A percentile compares a stretch with the other conserved stretches of the same genome.
These are phyloP conservation scores for Gnathonemus echidnorhynchus DNA, from an alignment of 2,113 vertebrate genomes.

Conservation along the genomic window DNA sequence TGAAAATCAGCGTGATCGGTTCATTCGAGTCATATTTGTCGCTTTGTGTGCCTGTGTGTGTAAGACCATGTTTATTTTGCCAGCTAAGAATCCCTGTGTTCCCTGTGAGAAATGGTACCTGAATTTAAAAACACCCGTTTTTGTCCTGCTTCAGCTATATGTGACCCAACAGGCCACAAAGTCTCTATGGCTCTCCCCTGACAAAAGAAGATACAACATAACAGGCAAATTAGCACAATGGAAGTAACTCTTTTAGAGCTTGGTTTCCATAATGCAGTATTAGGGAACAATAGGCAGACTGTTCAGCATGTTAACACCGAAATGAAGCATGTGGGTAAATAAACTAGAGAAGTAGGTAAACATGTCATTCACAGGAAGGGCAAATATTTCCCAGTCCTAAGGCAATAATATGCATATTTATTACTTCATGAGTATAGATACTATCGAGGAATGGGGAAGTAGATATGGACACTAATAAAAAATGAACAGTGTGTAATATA, in stretches of 20 bases:
- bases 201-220: not conserved
- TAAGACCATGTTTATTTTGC: not conserved
- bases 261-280: not conserved
- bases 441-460: not conserved
- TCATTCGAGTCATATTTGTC: not conserved
- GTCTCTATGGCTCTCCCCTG: not conserved
- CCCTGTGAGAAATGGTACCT: not conserved
- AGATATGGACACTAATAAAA: not conserved
- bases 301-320: not conserved
- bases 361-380: not conserved
- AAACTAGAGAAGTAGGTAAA: not conserved
- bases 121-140: not conserved
- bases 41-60: not conserved
- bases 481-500: not conserved
- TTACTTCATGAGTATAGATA: not conserved
- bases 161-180: not conserved
- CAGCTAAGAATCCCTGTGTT: not conserved
- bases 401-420: not conserved
- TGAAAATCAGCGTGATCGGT: not conserved
- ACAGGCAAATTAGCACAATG: not conserved
- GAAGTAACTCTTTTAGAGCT: not conserved
- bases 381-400: not conserved
- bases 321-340: not conserved
- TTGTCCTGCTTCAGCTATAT: not conserved
- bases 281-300: not conserved